phyloP scores from a whole-genome alignment of 2,888 invertebrate species.

The Griposia aprilina region DNA sequence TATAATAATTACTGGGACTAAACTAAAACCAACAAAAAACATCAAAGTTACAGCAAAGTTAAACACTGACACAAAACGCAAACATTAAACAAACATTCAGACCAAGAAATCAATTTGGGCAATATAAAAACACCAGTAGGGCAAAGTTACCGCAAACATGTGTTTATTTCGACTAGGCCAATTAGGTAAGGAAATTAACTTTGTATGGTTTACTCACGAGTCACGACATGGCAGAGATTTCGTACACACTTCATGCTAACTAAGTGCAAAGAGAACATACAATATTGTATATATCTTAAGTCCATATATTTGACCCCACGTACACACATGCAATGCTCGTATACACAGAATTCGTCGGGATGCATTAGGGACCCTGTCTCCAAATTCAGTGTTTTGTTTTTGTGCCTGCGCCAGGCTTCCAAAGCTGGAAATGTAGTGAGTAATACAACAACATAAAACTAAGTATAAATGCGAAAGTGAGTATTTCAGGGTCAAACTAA shows the following conservation, averaged over 20 bases:
- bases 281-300: background rate
- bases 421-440: background rate
- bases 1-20: background rate
- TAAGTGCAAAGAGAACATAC: conserved; percentile 4
- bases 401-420: background rate
- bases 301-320: too few species aligned
- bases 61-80: background rate
- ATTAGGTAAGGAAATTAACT: conserved; percentile 50
- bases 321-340: background rate
- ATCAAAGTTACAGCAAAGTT: background rate
- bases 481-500: conserved; percentile 40
- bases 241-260: conserved; percentile 26
- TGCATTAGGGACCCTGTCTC: background rate
- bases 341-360: background rate
- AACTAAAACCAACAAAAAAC: background rate
- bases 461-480: conserved; percentile 30
- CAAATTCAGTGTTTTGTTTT: background rate
- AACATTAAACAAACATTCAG: conserved; percentile 57
- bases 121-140: conserved; percentile 40
- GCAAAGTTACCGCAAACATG: conserved; percentile 42
- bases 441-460: too few species aligned
- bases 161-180: conserved; percentile 60
- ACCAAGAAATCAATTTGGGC: conserved; percentile 57
- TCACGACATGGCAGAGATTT: conserved; percentile 38
- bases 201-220: conserved; percentile 35